A percentile compares a stretch with the other conserved stretches of the same genome.
These are phyloP conservation scores for Bubo blakistoni DNA, from an alignment of 2,113 vertebrate genomes.

Conservation along the genomic window DNA sequence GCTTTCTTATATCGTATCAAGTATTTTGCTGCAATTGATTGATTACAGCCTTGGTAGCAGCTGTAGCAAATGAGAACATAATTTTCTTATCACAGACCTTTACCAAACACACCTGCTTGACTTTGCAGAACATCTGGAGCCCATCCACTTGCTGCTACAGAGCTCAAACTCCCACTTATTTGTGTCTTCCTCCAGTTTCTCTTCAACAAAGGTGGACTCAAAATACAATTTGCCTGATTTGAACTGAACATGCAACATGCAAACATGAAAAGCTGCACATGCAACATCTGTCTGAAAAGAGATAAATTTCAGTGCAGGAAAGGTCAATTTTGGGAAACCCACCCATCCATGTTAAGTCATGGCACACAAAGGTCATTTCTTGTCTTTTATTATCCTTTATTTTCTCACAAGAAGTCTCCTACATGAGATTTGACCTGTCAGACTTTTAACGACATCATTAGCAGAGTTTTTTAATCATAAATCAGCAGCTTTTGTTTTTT, in stretches of 20 bases:
- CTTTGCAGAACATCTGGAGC: not conserved
- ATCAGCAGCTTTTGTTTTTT: not conserved
- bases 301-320: not conserved
- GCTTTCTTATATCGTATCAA: not conserved
- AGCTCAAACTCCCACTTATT: not conserved
- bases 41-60: not conserved
- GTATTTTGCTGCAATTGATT: not conserved
- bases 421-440: not conserved
- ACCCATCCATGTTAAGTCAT: not conserved
- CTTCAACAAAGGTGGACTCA: not conserved
- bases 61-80: not conserved
- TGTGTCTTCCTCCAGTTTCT: not conserved
- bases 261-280: not conserved
- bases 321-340: not conserved
- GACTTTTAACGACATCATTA: not conserved
- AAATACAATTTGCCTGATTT: not conserved
- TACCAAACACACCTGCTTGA: not conserved
- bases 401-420: not conserved
- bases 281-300: not conserved
- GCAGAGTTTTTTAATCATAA: not conserved
- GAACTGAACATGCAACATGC: not conserved
- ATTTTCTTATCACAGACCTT: not conserved
- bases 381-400: not conserved
- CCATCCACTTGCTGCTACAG: not conserved
- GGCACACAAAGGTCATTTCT: not conserved